A percentile compares a stretch with the other conserved stretches of the same genome.
phyloP scores from a whole-genome alignment of 2,113 vertebrate genomes.

The Mastomys coucha region DNA sequence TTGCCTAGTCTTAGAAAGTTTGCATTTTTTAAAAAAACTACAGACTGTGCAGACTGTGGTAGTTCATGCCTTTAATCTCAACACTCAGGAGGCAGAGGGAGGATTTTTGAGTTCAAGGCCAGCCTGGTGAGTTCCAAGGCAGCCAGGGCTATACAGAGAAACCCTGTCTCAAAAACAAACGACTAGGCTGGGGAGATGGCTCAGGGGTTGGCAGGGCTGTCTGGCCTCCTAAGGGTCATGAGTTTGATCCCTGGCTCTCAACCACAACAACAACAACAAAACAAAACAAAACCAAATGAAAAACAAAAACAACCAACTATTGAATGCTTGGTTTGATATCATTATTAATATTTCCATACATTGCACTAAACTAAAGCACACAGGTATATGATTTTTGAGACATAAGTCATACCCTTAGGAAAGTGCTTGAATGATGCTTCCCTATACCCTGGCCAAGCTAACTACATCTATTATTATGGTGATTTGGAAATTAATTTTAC shows the following conservation, averaged over 20 bases:
- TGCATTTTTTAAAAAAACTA: too few species aligned
- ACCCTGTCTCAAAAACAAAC: background rate
- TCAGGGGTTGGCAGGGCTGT: too few species aligned
- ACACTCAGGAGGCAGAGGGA: background rate
- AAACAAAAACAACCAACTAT: background rate
- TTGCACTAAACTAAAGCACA: background rate
- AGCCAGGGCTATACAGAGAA: background rate
- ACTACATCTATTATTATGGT: background rate
- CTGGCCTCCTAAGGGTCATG: too few species aligned
- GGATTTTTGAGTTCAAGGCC: background rate
- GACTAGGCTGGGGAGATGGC: too few species aligned
- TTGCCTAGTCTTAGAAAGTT: background rate
- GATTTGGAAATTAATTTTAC: slow-evolving; percentile 57
- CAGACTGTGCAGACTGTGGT: background rate
- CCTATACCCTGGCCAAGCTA: background rate
- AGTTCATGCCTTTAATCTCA: background rate
- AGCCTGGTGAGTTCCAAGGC: background rate
- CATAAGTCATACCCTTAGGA: background rate
- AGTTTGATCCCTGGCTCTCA: too few species aligned
- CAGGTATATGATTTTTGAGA: background rate
- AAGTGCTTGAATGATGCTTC: background rate
- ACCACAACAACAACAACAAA: too few species aligned
- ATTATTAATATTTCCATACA: slow-evolving; percentile 5
- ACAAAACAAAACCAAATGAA: too few species aligned
- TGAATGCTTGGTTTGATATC: background rate